Conservation (phyloP, 1,140 invertebrate genomes). For the Anastrepha obliqua region DNA sequence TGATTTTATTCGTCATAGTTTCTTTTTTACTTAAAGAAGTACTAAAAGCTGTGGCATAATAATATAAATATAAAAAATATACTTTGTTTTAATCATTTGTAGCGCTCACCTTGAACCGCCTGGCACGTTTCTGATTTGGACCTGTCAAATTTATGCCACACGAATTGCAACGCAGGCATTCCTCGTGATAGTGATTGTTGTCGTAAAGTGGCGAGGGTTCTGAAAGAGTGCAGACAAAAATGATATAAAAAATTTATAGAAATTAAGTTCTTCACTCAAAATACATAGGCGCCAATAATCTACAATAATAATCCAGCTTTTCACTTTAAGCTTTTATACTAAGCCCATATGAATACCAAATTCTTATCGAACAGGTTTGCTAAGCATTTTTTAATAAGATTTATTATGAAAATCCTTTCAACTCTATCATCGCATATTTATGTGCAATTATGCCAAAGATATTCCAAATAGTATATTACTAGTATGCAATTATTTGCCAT, state of each 20-base stretch:
- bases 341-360: too few relatives aligned
- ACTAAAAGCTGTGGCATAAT: too few relatives aligned
- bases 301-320: too few relatives aligned
- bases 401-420: too few relatives aligned
- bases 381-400: too few relatives aligned
- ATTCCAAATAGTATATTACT: background rate
- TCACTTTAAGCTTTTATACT: too few relatives aligned
- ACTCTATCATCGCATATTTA: too few relatives aligned
- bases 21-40: too few relatives aligned
- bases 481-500: slow-evolving; percentile 17
- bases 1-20: too few relatives aligned
- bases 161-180: slow-evolving; percentile 96
- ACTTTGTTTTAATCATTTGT: background rate
- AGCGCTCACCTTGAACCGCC: slow-evolving; percentile 76
- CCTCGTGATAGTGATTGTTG: slow-evolving; percentile 96
- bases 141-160: slow-evolving; percentile 94
- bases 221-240: slow-evolving; percentile 75
- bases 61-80: background rate
- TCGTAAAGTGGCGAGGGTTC: slow-evolving; percentile 92
- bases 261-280: background rate
- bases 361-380: too few relatives aligned
- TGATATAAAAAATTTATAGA: background rate
- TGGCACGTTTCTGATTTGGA: slow-evolving; percentile 83
- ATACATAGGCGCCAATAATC: too few relatives aligned
- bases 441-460: background rate